phyloP scores from a whole-genome alignment of 2,113 vertebrate genomes.

The Vireo altiloquus region DNA sequence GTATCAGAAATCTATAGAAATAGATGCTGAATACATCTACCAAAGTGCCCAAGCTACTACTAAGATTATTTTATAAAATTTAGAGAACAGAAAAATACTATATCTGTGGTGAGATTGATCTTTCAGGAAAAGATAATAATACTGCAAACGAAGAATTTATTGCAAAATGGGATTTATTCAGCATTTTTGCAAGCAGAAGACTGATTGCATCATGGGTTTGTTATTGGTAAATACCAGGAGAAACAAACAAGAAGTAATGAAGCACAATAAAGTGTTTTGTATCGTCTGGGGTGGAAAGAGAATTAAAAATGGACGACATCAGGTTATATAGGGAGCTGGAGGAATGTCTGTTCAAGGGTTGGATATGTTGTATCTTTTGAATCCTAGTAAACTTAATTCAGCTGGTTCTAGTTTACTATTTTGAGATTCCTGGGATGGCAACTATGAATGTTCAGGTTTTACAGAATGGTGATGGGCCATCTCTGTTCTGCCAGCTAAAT shows the following conservation, averaged over 20 bases:
- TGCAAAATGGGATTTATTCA: neutral
- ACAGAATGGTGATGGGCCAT: neutral
- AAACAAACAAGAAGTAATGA: neutral
- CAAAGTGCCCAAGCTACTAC: neutral
- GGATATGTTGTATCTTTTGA: neutral
- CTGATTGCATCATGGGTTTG: neutral
- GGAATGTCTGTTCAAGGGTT: neutral
- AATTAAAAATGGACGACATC: neutral
- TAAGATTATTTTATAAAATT: conserved; percentile 1
- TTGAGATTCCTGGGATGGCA: neutral
- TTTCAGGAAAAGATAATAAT: neutral
- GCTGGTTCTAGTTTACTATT: neutral
- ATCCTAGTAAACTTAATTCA: neutral
- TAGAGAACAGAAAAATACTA: neutral
- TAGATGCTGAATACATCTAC: neutral
- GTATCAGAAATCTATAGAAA: conserved; percentile 24
- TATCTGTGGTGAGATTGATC: neutral
- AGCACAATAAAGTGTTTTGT: neutral
- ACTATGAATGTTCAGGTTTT: neutral
- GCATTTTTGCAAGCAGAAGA: neutral
- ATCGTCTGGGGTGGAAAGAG: neutral
- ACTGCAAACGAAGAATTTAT: neutral
- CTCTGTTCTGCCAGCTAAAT: neutral
- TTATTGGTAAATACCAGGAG: neutral
- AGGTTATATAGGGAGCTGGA: neutral